Base-by-base conservation (phyloP, 2,113 vertebrate genomes). In the Blennius ocellaris region DNA sequence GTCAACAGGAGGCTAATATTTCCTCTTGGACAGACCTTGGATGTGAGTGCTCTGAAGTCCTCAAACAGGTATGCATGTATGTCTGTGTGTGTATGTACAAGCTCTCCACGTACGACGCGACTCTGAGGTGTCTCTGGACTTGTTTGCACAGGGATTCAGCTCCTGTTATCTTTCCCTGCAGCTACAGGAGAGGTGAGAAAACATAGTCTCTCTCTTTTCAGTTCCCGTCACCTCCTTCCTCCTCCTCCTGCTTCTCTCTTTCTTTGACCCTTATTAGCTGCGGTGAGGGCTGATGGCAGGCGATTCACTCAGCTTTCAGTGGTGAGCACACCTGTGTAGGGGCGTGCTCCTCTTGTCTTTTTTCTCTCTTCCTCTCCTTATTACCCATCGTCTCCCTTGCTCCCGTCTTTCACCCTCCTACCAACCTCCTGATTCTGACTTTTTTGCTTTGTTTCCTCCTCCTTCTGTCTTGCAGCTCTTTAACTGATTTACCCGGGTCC, bases 71-170 rank as follows among this genome's bases (percentile, higher is more conserved):
- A 64, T 75, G 43, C 38, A 0, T 82, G 75, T n/a, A 12, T 71
- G 36, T 69, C 5, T 65, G 62, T 60, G 69, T 59, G 44, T 53
- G 21, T 30, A 30, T 30, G 21, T 30, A 30, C 11, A 6, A 36
- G 79, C 44, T 81, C 21, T 58, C 37, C 68, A 51, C 43, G 21
- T 57, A 40, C 11, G 11, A 6, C 48, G 67, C 8, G 49, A 30
- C 79, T 82, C 58, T 17, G 76, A 73, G 78, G 80, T 83, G 87
- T 87, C 78, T 81, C 70, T 48, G 54, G 81, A 71, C 84, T 85
- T 93, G 92, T 94, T 93, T 93, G 87, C 80, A 81, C 92, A 90
- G 73, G 78, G 87, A 85, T 83, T 81, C 66, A 57, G 73, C 86
- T 85, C 70, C 83, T 89, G 83, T 89, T 92, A 86, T 92, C 87